A percentile compares a stretch with the other conserved stretches of the same genome.
phyloP scores from a whole-genome alignment of 2,797 vertebrate genomes.

The Labeo calbasu region DNA sequence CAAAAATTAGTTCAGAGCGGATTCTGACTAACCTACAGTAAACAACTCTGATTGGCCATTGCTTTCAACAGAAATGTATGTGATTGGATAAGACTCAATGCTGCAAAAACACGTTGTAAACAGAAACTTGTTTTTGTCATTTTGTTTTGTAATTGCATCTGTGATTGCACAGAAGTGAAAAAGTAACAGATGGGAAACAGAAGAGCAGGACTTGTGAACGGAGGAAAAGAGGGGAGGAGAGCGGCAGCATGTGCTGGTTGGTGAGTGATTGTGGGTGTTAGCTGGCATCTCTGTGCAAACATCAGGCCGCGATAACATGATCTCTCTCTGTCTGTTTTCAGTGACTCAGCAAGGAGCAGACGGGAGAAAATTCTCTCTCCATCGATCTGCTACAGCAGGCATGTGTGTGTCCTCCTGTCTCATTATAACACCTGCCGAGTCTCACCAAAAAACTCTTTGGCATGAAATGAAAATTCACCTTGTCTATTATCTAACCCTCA shows the following conservation, averaged over 20 bases:
- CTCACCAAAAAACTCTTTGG: background rate
- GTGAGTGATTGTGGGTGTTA: constrained; percentile 42
- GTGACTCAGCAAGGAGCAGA: constrained; percentile 44
- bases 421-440: constrained; percentile 2
- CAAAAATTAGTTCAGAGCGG: no score
- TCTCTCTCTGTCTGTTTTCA: constrained; percentile 18
- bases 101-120: no score
- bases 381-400: background rate
- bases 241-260: constrained; percentile 28
- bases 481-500: background rate
- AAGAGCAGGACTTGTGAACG: background rate
- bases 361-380: background rate
- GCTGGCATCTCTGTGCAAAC: constrained; percentile 48
- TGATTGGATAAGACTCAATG: no score
- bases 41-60: no score
- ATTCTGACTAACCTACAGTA: no score
- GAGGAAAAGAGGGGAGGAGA: background rate
- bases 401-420: background rate
- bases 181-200: background rate
- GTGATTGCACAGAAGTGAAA: background rate
- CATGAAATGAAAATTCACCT: background rate
- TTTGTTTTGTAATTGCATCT: no score
- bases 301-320: constrained; percentile 27
- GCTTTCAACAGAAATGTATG: no score
- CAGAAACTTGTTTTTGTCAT: no score